These are phyloP conservation scores for Meliscaeva auricollis DNA, from an alignment of 2,888 invertebrate species.

Conservation along the genomic window DNA sequence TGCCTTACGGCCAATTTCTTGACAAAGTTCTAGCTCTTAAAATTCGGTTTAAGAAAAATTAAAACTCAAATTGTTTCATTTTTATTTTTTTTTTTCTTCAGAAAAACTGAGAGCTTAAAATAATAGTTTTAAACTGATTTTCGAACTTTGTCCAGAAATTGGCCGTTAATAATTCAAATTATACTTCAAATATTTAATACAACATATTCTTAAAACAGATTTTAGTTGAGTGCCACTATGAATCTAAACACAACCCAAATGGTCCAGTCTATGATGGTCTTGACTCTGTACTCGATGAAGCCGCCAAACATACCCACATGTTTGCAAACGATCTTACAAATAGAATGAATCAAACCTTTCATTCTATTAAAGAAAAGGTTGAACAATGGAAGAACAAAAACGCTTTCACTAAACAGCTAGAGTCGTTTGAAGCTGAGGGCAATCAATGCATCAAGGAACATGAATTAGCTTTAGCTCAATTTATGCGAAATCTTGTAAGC, in stretches of 20 bases:
- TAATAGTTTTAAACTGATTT: too few species aligned
- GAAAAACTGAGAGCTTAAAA: too few species aligned
- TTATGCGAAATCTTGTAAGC: constrained; percentile 54
- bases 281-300: constrained; percentile 43
- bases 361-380: constrained; percentile 50
- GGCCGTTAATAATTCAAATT: too few species aligned
- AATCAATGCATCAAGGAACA: constrained; percentile 61
- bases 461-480: constrained; percentile 50
- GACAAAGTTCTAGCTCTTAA: too few species aligned
- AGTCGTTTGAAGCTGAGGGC: constrained; percentile 35
- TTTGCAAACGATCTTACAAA: constrained; percentile 44
- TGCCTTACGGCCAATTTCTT: too few species aligned
- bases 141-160: too few species aligned
- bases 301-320: constrained; percentile 35
- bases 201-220: constrained; percentile 6
- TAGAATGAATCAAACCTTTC: constrained; percentile 48
- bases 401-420: constrained; percentile 38
- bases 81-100: too few species aligned
- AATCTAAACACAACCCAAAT: constrained; percentile 16
- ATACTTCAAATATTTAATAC: not conserved
- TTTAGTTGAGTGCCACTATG: constrained; percentile 30
- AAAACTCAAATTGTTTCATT: too few species aligned
- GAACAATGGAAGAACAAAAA: constrained; percentile 59
- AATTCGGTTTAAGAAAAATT: too few species aligned
- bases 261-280: constrained; percentile 66